A percentile compares a stretch with the other conserved stretches of the same genome.
Conservation (phyloP, 2,113 vertebrate genomes). For the Octodon degus region DNA sequence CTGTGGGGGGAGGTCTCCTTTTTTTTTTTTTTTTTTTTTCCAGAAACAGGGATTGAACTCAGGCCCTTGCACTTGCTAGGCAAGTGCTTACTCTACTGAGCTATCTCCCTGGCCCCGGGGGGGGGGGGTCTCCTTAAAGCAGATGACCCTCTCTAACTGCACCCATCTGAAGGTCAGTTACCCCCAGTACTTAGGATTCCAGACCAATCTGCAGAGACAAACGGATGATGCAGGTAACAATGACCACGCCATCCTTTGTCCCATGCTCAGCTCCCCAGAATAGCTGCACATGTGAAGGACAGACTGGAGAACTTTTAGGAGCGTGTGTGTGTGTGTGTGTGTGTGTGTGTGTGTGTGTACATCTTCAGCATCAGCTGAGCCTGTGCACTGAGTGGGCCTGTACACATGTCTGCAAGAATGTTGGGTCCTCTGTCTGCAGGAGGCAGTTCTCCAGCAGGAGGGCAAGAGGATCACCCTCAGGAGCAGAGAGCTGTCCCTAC, state of each 20-base stretch:
- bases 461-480: not conserved
- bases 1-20: not conserved
- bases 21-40: no score
- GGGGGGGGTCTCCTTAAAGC: not conserved
- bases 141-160: not conserved
- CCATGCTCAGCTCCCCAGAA: not conserved
- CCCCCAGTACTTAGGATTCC: not conserved
- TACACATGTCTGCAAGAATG: no score
- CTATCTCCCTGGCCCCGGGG: no score
- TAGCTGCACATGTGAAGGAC: not conserved
- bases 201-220: not conserved
- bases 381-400: not conserved
- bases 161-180: not conserved
- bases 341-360: not conserved
- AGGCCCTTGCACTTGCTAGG: no score
- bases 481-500: not conserved
- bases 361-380: not conserved
- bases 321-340: not conserved
- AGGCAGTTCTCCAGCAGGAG: not conserved
- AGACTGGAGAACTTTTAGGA: not conserved
- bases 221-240: not conserved
- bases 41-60: no score
- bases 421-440: not conserved
- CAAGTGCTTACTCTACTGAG: no score
- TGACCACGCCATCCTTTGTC: not conserved